Evolutionary conservation across 2,797 vertebrate genomes (phyloP).

Genomic region (Pangasius djambal): DNA sequence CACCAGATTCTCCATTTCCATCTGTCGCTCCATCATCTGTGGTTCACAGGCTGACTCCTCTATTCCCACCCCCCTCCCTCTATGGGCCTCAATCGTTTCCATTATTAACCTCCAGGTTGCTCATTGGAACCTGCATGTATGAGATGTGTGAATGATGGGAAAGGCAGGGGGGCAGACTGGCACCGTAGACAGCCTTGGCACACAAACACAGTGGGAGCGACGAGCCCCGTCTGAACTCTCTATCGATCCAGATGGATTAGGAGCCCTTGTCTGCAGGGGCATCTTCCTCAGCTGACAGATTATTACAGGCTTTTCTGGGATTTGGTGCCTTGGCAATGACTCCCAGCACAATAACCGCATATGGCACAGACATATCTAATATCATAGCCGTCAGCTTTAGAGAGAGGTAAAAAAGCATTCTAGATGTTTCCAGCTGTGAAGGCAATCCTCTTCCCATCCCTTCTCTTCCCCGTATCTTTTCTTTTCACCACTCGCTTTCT

Average conservation of each 20-base stretch:
- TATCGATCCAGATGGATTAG: conserved; percentile 82
- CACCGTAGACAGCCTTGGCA: conserved; percentile 19
- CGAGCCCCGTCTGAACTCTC: conserved; percentile 62
- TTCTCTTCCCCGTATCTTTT: conserved; percentile 54
- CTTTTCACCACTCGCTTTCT: conserved; percentile 16
- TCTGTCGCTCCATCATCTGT: conserved; percentile 62
- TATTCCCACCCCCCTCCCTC: conserved; percentile 44
- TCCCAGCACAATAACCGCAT: conserved; percentile 77
- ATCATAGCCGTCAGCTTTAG: conserved; percentile 75
- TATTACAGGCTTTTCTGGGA: conserved; percentile 79
- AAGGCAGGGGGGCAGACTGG: neutral
- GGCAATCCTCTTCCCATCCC: conserved; percentile 55
- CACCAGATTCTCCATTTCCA: conserved; percentile 32
- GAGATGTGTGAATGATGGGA: conserved; percentile 17
- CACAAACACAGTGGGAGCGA: conserved; percentile 46
- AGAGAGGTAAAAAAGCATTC: conserved; percentile 56
- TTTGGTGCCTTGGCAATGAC: conserved; percentile 72
- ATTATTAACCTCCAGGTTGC: conserved; percentile 72
- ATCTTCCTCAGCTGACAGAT: conserved; percentile 79
- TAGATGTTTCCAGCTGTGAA: conserved; percentile 67
- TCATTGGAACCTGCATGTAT: conserved; percentile 53
- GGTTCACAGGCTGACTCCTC: conserved; percentile 70
- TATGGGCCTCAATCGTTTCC: conserved; percentile 66
- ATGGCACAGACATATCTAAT: conserved; percentile 77
- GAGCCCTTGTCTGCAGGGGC: conserved; percentile 74